Evolutionary conservation across 1,140 invertebrate genomes (phyloP).

Genomic region (Drosophila nannoptera): DNA sequence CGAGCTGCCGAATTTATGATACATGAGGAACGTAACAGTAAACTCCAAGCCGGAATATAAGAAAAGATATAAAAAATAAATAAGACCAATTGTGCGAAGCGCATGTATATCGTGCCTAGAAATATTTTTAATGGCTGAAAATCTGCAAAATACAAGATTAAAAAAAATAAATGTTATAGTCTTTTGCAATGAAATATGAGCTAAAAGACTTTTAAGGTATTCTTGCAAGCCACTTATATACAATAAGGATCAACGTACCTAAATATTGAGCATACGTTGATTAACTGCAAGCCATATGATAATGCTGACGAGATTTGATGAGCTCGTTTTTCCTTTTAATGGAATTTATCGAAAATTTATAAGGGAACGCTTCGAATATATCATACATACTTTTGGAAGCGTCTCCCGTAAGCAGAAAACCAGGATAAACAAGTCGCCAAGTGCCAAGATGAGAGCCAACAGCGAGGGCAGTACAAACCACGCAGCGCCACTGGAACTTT

Average conservation of each 20-base stretch:
- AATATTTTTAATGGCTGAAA: constrained; percentile 83
- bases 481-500: constrained; percentile 80
- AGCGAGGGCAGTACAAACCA: constrained; percentile 93
- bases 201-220: too few relatives aligned
- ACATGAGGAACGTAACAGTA: constrained; percentile 97
- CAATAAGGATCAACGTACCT: constrained; percentile 40
- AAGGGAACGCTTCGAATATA: too few relatives aligned
- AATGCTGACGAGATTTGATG: constrained; percentile 80
- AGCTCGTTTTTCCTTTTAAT: constrained; percentile 80
- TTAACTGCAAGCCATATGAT: constrained; percentile 84
- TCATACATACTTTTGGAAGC: constrained; percentile 82
- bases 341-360: too few relatives aligned
- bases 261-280: constrained; percentile 80
- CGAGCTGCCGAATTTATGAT: constrained; percentile 93
- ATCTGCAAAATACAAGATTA: constrained; percentile 80
- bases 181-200: too few relatives aligned
- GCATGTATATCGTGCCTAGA: constrained; percentile 81
- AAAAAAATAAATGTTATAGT: neutral
- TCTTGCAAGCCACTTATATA: too few relatives aligned
- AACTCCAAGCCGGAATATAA: constrained; percentile 98
- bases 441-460: constrained; percentile 89
- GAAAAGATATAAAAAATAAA: constrained; percentile 98
- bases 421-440: constrained; percentile 90
- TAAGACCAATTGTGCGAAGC: constrained; percentile 87
- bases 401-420: constrained; percentile 91